Evolutionary conservation across 2,113 vertebrate species (phyloP), one percentile per base, ranked within the genome.

Genomic region (Pycnonotus jocosus): DNA sequence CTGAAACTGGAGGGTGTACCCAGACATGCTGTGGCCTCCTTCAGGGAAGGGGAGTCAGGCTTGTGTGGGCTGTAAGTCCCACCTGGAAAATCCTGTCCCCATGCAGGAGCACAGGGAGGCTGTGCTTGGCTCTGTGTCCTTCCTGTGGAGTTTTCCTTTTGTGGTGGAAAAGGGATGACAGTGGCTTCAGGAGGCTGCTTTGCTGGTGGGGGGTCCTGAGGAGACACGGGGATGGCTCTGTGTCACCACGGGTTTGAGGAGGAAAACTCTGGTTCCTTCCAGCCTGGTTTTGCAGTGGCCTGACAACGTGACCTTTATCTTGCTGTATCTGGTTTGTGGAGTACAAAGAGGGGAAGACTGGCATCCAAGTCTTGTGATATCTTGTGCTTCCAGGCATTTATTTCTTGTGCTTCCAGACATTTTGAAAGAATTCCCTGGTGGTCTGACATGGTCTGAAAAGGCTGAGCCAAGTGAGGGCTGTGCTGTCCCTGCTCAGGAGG

Each of bases 311-410:
- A 28, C 56, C 57, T 78, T 44, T 40, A 6, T 42, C 35, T 79
- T 76, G 17, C 61, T 61, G 1, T 27, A 2, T 57, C 57, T 66
- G 27, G 18, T 19, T 25, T 0, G 0, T 1, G 21, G 28, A 72
- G 35, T 56, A 38, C 21, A 33, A 33, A 65, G 31, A 37, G 51
- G 8, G 23, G 15, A 40, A 23, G 42, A 1, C 61, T 64, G 51
- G 15, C 68, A 51, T 44, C 60, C 51, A 8, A 44, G 19, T 42
- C 81, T 58, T 0, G 1, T 47, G 84, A 64, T 35, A 44, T 6
- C 50, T 58, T 48, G 58, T 70, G n/a, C 58, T 47, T 57, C 66
- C 47, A 37, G 56, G 44, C 47, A 5, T 76, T 89, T 86, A 73
- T 40, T 61, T 9, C 54, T 64, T 50, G 54, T 71, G n/a, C 58